Evolutionary conservation across 1,140 invertebrate species (phyloP).

Genomic region (Aphidius gifuensis): DNA sequence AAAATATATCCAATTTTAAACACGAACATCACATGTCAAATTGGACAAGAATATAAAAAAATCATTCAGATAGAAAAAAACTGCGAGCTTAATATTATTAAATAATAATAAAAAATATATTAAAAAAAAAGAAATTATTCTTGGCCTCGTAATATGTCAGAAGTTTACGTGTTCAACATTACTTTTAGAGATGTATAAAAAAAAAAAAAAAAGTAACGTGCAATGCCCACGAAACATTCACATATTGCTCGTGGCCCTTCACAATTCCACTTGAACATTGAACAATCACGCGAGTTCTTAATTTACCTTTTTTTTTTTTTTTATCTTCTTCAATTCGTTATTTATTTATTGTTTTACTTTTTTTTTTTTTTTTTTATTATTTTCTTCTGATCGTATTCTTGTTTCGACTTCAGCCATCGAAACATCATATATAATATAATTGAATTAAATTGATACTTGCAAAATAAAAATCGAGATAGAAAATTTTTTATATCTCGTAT

Average conservation of each 20-base stretch:
- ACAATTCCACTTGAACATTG: conserved; percentile 13
- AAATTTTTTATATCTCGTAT: not conserved
- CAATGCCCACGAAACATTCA: not conserved
- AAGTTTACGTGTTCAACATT: conserved; percentile 10
- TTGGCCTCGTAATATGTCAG: conserved; percentile 2
- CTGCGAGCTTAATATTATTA: no score
- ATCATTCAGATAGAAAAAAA: not conserved
- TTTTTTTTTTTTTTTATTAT: conserved; percentile 5
- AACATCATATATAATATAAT: not conserved
- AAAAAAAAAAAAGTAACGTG: no score
- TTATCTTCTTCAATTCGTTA: not conserved
- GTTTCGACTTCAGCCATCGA: no score
- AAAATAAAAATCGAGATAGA: not conserved
- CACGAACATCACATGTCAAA: no score
- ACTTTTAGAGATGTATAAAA: not conserved
- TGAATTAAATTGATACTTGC: conserved; percentile 15
- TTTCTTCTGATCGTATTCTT: not conserved
- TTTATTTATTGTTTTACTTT: not conserved
- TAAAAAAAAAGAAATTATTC: conserved; percentile 2
- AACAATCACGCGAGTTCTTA: conserved; percentile 16
- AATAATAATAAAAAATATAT: conserved; percentile 4
- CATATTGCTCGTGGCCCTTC: conserved; percentile 3
- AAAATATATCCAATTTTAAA: no score
- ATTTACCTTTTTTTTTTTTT: conserved; percentile 1
- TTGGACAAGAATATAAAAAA: conserved; percentile 4